A percentile compares a stretch with the other conserved stretches of the same genome.
Conservation (phyloP, 2,113 vertebrate species). For the Salvelinus fontinalis region DNA sequence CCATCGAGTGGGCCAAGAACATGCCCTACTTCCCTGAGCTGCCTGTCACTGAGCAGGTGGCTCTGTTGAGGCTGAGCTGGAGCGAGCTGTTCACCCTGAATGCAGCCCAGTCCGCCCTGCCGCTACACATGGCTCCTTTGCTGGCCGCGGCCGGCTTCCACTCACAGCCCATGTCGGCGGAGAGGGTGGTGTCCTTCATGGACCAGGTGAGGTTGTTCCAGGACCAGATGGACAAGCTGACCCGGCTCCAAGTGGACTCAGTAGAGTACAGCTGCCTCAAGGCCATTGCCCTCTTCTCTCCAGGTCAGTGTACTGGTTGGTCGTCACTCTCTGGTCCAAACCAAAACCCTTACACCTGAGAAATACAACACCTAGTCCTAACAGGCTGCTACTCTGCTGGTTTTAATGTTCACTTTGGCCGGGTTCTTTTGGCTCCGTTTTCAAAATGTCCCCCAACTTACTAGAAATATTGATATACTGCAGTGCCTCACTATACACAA, state of each 20-base stretch:
- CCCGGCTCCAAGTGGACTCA: constrained; percentile 90
- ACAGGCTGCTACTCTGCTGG: too few relatives aligned
- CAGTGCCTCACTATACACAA: not conserved
- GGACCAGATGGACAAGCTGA: constrained; percentile 97
- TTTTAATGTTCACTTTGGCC: not conserved
- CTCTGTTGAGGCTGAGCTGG: constrained; percentile 92
- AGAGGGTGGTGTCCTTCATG: constrained; percentile 96
- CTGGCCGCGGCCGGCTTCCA: constrained; percentile 94
- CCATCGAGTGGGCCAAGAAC: constrained; percentile 93
- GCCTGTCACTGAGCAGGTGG: constrained; percentile 91
- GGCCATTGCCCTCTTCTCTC: constrained; percentile 94
- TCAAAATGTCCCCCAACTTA: too few relatives aligned
- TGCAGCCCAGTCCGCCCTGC: constrained; percentile 92
- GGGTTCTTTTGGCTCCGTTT: not conserved
- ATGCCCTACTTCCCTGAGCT: constrained; percentile 94
- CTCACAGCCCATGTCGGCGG: constrained; percentile 91
- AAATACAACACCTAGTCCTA: too few relatives aligned
- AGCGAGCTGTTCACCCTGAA: constrained; percentile 98
- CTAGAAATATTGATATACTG: too few relatives aligned
- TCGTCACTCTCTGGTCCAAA: too few relatives aligned
- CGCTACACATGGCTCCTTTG: constrained; percentile 91
- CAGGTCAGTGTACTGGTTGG: constrained; percentile 71
- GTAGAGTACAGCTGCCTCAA: constrained; percentile 97
- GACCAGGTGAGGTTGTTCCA: constrained; percentile 96
- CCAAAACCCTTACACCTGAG: too few relatives aligned